Evolutionary conservation across 2,797 vertebrate species (phyloP).

Genomic region (Avahi laniger): DNA sequence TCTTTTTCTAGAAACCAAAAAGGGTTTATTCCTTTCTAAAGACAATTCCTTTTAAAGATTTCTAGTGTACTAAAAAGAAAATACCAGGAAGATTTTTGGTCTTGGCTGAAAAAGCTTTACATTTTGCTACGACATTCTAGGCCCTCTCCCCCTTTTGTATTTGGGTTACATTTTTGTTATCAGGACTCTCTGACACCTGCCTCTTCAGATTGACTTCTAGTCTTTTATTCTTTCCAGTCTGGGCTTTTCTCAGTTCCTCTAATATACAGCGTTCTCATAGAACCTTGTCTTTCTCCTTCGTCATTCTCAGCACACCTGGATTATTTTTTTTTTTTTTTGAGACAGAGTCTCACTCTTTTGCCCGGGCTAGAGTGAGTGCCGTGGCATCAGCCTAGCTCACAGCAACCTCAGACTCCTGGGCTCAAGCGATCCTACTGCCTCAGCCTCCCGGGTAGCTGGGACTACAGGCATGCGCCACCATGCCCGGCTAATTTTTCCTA

Average conservation of each 20-base stretch:
- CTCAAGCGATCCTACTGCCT: too few relatives aligned
- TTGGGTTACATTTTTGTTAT: neutral
- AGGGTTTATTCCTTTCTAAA: neutral
- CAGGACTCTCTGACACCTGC: neutral
- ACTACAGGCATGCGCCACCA: too few relatives aligned
- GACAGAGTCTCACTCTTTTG: too few relatives aligned
- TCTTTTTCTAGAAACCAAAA: slow-evolving; percentile 13
- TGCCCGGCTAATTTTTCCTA: too few relatives aligned
- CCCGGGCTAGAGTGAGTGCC: too few relatives aligned
- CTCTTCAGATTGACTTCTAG: neutral
- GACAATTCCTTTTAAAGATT: neutral
- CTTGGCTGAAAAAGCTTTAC: neutral
- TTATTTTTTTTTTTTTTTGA: too few relatives aligned
- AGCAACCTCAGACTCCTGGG: too few relatives aligned
- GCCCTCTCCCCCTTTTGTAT: neutral
- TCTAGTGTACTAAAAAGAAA: neutral
- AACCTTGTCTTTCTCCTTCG: neutral
- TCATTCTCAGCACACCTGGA: neutral
- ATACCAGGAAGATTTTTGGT: neutral
- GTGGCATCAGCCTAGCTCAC: too few relatives aligned
- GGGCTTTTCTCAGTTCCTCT: neutral
- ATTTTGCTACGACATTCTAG: neutral
- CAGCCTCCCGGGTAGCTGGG: too few relatives aligned
- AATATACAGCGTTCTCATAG: neutral
- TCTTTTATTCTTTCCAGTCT: neutral